Evolutionary conservation across 2,113 vertebrate genomes (phyloP), one percentile per base, ranked within the genome.

Genomic region (Thymallus thymallus): DNA sequence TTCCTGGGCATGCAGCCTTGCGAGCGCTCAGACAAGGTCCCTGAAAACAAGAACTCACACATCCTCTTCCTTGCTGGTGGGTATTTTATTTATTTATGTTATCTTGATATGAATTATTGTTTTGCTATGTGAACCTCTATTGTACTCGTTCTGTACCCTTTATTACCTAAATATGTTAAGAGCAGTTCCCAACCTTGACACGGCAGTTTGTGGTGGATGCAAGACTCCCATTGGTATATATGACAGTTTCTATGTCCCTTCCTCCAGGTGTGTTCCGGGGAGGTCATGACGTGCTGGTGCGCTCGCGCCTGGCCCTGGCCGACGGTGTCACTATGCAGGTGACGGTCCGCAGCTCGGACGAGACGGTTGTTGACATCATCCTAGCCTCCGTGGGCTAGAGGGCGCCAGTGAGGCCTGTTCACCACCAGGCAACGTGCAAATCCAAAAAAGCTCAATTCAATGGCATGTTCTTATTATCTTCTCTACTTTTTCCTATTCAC

Each of bases 1-100:
- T 99, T 98, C 91, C 90, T 99, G 85, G 97, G 97, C 84, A 97
- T 99, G 98, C 98, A 99, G 91, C 97, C 98, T 1, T 99, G 98
- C 9, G 98, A 99, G 82, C 93, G 97, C 58, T 98, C 98, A 0
- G 97, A 99, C 84, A 99, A 98, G 93, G 98, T 99, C 71, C 97
- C 97, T 0, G 97, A 98, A 84, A 99, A 98, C 90, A 99, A 97
- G 86, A 99, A 96, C 80, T 97, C 98, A 0, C 98, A 99, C 60
- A 91, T 96, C 0, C 95, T 99, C 61, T 96, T 94, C 82, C 93
- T 99, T 5, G 95, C 97, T 71, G 98, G 98, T 99, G 84, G 82
- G 94, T 71, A 62, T 51, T 51, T 18, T 0, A 51, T 16, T 51
- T 14, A 51, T 16, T 20, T 1, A 23, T 55, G 35, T 32, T 56